Base-by-base conservation (phyloP, 2,113 vertebrate genomes). In the Mastomys natalensis region DNA sequence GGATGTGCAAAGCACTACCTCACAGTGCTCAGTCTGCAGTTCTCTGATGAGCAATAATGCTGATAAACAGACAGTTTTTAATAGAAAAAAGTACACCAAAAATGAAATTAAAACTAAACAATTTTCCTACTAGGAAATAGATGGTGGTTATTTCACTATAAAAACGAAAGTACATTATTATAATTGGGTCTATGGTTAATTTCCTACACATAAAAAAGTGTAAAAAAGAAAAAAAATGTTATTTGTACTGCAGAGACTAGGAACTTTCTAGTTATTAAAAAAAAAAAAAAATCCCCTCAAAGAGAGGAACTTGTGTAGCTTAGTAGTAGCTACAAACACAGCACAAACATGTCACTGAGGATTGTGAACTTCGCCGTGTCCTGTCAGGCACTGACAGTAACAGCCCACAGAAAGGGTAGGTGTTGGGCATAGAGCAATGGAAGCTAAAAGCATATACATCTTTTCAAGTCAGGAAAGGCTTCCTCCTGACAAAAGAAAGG, bases 161-260 rank as follows among this genome's bases (percentile, higher is more conserved):
- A 86, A 70, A 80, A 95, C 53, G 90, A 72, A 89, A 89, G 81
- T 91, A 76, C 48, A 62, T 97, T 55, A 81, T 62, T 19, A 68
- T 40, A 80, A 53, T 60, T 16, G 19, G 55, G 45, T 84, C 34
- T n/a, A 62, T 17, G 48, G 66, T 31, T 87, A 64, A 73, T 77
- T 90, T 80, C 74, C 16, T 40, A 66, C 86, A 37, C 17, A 90
- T 37, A 74, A 48, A 73, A 48, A 73, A 13, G 17, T 22, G 53
- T 31, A 89, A 92, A 96, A 96, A 78, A 37, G n/a, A 53, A 70
- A 77, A 21, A 53, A 82, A 95, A 82, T 43, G 62, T 17, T 78
- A 70, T 84, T 70, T 64, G 22, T 55, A 24, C 40, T 87, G 19
- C 7, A 70, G n/a, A 85, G 45, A 93, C 40, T 40, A 82, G 60